Base-by-base conservation (phyloP, 2,797 vertebrate species). In the Nannoperca obscura region DNA sequence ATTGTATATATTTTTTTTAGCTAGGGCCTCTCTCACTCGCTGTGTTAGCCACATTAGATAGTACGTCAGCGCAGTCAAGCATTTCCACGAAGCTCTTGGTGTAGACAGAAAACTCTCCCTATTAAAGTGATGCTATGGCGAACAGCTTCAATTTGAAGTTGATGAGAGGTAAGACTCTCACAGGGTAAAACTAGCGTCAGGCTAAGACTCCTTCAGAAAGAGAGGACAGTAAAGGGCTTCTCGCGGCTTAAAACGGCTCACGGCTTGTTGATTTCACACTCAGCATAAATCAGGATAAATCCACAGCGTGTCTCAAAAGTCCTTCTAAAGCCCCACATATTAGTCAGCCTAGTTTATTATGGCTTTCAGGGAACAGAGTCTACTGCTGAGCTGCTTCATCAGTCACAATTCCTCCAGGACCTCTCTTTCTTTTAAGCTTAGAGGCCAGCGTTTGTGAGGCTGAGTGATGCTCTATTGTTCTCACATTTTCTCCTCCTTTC, bases 211-310 rank as follows among this genome's bases (percentile, higher is more conserved):
- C 81, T 75, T 84, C 85, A 54, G 71, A 70, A 71, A 62, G 38
- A 60, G 53, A 60, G 62, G 76, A 73, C 62, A 71, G 64, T 64
- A 70, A 57, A 59, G 47, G 54, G 49, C 42, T 71, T 80, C 67
- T 74, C 59, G 0, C n/a, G 5, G 83, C 76, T 89, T 88, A 86
- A 81, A 76, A 81, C 24, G 24, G 24, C 24, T 27, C 24, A 27
- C 24, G 24, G 80, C 86, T 86, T 87, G 86, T 88, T 83, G 85
- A 88, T 88, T 89, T 90, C 75, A 80, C 86, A 78, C 86, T 82
- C 65, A 47, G 73, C 81, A 81, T 89, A 81, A 88, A 85, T 78
- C 71, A 55, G 75, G 50, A 84, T 84, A 88, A 87, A 89, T 78
- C 85, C 74, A 10, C 54, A 27, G 70, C 50, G 12, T 58, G 87